phyloP scores from a whole-genome alignment of 2,888 invertebrate genomes.

The Hyalella azteca region DNA sequence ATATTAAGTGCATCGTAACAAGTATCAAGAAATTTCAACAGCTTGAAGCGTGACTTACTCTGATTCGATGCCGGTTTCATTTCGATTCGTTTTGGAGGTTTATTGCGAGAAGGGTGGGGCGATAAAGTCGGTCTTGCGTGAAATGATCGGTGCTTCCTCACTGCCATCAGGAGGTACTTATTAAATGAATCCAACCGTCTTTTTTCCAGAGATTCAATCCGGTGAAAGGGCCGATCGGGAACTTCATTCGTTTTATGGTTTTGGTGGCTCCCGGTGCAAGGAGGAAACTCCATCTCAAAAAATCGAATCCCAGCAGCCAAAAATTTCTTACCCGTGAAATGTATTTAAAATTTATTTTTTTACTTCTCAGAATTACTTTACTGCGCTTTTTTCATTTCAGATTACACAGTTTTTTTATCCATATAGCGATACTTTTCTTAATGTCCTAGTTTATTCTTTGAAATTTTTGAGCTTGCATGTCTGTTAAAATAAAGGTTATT shows the following conservation, averaged over 20 bases:
- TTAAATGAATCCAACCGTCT: constrained; percentile 29
- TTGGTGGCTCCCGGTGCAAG: neutral
- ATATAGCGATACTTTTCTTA: too few species aligned
- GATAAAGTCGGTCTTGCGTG: constrained; percentile 26
- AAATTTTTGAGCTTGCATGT: too few species aligned
- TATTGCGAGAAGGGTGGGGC: neutral
- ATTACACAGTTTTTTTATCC: too few species aligned
- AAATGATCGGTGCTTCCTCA: constrained; percentile 28
- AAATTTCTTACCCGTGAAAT: too few species aligned
- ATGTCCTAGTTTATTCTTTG: too few species aligned
- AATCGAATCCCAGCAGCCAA: neutral
- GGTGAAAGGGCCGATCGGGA: neutral
- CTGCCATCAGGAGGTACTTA: constrained; percentile 30
- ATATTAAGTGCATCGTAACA: neutral
- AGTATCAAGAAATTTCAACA: neutral
- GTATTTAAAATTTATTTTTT: too few species aligned
- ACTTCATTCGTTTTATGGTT: neutral
- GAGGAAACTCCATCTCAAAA: neutral
- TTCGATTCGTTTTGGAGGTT: constrained; percentile 5
- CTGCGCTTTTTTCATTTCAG: too few species aligned
- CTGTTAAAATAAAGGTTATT: too few species aligned
- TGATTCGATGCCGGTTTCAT: neutral
- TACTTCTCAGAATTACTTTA: too few species aligned
- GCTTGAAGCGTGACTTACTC: neutral
- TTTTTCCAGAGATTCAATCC: constrained; percentile 5